Evolutionary conservation across 1,140 invertebrate genomes (phyloP), one percentile per base, ranked within the genome.

Genomic region (Eciton burchellii): DNA sequence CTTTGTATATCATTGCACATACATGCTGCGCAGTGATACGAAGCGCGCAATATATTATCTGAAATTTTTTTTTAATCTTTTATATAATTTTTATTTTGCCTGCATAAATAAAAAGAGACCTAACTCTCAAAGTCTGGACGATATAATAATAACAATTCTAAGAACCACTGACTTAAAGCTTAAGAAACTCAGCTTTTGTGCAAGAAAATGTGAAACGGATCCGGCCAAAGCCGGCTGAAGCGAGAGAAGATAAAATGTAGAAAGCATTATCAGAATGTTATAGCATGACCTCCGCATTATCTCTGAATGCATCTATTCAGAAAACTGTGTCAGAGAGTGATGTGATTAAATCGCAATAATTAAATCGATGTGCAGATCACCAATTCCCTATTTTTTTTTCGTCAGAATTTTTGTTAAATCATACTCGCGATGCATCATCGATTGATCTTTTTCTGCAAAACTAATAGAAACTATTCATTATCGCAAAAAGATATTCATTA

Each of bases 221-320:
- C 0, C 3, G 16, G 0, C 26, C 21, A 11, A 4, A 14, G 14
- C 29, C n/a, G 16, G 29, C 16, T 21, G 9, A 11, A 54, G 1
- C 11, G 47, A 77, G 11, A 3, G 41, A 43, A 77, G 47, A 77
- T 66, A 77, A 54, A 65, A 24, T 11, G 43, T 16, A 14, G 1
- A 77, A 21, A n/a, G 47, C 5, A 66, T 77, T 77, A 77, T 66
- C 49, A 6, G 9, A 56, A 14, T 77, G 47, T 43, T 62, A 68
- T 6, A 68, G 0, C 0, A 0, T 66, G 49, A 68, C 62, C 62
- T 77, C 16, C 49, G 35, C 11, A 45, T 68, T 77, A 77, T 68
- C 43, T 54, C 4, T 54, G 47, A 68, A 68, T 56, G 24, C 29
- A 66, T 54, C 16, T 41, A 54, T 56, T 56, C 47, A 52, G 3